Evolutionary conservation across 92 coral and sea anemone species (phyloP).

Genomic region (Zoanthus sansibaricus): DNA sequence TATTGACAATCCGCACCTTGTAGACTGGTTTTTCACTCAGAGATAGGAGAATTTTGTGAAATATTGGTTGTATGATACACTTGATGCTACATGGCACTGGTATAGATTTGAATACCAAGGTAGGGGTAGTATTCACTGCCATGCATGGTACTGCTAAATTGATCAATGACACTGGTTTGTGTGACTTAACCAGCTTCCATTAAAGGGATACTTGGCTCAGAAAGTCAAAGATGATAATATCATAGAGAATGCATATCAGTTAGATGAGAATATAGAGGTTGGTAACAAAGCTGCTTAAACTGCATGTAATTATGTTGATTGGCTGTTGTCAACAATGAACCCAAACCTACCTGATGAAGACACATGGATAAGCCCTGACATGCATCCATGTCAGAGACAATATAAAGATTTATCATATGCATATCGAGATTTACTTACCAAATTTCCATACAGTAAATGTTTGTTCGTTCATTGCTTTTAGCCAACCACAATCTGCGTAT

Average conservation of each 20-base stretch:
- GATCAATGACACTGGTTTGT: conserved; percentile 71
- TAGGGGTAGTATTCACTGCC: too few relatives aligned
- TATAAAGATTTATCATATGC: background rate
- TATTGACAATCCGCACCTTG: conserved; percentile 73
- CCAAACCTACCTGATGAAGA: conserved; percentile 70
- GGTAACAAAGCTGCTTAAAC: conserved; percentile 67
- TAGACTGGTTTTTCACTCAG: conserved; percentile 75
- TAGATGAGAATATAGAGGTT: conserved; percentile 49
- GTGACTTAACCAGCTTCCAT: conserved; percentile 57
- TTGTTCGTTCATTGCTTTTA: too few relatives aligned
- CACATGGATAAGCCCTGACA: conserved; percentile 63
- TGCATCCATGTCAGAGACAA: too few relatives aligned
- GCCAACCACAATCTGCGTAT: too few relatives aligned
- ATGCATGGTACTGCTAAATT: conserved; percentile 66
- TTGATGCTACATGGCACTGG: conserved; percentile 77
- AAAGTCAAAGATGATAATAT: background rate
- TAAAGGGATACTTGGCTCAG: conserved; percentile 64
- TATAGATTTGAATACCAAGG: conserved; percentile 73
- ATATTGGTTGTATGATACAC: conserved; percentile 68
- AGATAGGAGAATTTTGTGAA: conserved; percentile 66
- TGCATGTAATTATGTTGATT: conserved; percentile 74
- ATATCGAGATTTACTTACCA: too few relatives aligned
- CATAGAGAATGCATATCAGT: background rate
- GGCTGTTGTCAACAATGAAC: conserved; percentile 72
- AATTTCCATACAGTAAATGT: too few relatives aligned